These are phyloP conservation scores for Episyrphus balteatus DNA, from an alignment of 1,140 invertebrate species.

Conservation along the genomic window DNA sequence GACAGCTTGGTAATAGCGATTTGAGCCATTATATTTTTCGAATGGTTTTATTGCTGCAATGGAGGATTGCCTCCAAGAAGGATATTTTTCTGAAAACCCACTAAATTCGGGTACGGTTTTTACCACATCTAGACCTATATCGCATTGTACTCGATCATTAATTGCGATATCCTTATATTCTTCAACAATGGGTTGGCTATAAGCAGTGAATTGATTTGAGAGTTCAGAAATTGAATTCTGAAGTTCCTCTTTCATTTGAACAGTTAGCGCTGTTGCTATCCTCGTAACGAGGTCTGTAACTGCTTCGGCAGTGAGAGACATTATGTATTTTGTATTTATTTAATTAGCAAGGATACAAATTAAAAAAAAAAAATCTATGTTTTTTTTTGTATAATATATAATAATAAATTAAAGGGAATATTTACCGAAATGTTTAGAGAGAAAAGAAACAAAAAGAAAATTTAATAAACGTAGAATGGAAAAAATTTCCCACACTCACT, in stretches of 20 bases:
- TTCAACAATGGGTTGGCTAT: background rate
- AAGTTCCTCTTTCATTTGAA: background rate
- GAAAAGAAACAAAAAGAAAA: too few species aligned
- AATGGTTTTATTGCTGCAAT: constrained; percentile 1
- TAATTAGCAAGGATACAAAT: too few species aligned
- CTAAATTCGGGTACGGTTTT: background rate
- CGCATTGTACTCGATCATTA: background rate
- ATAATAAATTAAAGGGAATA: too few species aligned
- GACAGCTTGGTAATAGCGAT: constrained; percentile 1
- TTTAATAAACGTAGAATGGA: too few species aligned
- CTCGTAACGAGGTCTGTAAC: background rate
- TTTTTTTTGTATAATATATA: too few species aligned
- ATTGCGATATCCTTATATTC: background rate
- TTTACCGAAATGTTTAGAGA: too few species aligned
- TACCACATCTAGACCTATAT: background rate
- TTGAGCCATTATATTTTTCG: background rate
- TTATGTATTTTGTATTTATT: too few species aligned
- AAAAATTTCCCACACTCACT: too few species aligned
- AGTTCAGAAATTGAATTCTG: background rate
- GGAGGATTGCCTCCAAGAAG: background rate
- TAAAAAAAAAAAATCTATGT: too few species aligned
- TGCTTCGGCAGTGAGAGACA: background rate
- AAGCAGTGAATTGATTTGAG: background rate
- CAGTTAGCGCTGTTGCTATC: background rate
- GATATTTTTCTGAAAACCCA: background rate